Base-by-base conservation (phyloP, 2,888 invertebrate genomes). In the Malthinus flaveolus region DNA sequence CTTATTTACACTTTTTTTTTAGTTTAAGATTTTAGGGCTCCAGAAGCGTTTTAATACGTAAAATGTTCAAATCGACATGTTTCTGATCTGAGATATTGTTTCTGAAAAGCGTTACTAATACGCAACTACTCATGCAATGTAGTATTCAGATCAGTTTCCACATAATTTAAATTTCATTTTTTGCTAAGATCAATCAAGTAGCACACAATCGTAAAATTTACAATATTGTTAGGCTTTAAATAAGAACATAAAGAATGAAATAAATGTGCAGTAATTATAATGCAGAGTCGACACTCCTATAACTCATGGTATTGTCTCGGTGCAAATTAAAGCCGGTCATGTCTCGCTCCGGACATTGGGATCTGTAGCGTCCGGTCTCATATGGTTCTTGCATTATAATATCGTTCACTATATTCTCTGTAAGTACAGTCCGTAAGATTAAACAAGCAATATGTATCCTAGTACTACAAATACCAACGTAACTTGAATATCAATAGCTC, bases 361-460 rank as follows among this genome's bases (percentile, higher is more conserved):
- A 61, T 62, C 62, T 59, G 58, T 59, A 62, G 58, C 59, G 49
- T 52, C 56, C 73, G 73, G 73, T 71, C 63, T 66, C 67, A 61
- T 62, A 68, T 70, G 62, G 64, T 52, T 62, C 66, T 68, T 73
- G 74, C 73, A 73, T 74, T 72, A n/a, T 71, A 63, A 68, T 68
- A 72, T 68, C 67, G 66, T 68, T 64, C 66, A 63, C 62, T n/a
- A 35, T 23, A 23, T 23, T 23, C 23, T 23, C 23, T 23, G 23
- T 23, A 23, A 23, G 23, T 23, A 23, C 23, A 15, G 12, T 42
- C 39, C 23, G 15, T 15, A 42, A 42, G 15, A 42, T 42, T 42
- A 42, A 42, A 15, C 23, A 42, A 42, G 39, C 15, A 42, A 42
- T 42, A 42, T 42, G n/a, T 42, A 42, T 42, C 15, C 39, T 23